phyloP scores from a whole-genome alignment of 2,797 vertebrate species.

The Dicrostonyx torquatus region DNA sequence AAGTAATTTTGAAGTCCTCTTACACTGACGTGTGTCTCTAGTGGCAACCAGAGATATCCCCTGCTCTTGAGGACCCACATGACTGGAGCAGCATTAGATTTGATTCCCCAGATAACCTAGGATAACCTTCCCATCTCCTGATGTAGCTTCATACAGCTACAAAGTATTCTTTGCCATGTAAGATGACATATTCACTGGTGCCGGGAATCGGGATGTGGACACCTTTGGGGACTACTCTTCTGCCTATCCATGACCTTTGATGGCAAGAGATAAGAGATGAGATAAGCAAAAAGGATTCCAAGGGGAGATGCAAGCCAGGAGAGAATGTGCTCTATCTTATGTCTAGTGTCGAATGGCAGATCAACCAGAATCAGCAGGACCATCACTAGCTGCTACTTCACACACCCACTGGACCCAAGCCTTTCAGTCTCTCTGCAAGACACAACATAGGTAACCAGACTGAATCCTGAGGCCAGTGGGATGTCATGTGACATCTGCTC shows the following conservation, averaged over 20 bases:
- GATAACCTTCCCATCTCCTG: neutral
- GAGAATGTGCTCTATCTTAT: neutral
- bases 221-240: neutral
- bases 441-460: neutral
- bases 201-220: neutral
- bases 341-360: neutral
- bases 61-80: neutral
- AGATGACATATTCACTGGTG: neutral
- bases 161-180: conserved; percentile 19
- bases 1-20: neutral
- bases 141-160: neutral
- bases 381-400: neutral
- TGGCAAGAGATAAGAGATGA: neutral
- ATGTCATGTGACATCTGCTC: neutral
- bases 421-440: neutral
- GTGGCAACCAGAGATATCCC: neutral
- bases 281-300: neutral
- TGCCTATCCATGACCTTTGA: neutral
- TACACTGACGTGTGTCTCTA: neutral
- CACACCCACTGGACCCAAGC: neutral
- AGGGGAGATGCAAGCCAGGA: neutral
- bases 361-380: neutral
- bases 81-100: neutral
- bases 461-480: neutral
- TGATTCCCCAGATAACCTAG: neutral